Percentiles rank a stretch among this genome's conserved stretches.
Evolutionary conservation across 2,113 vertebrate genomes (phyloP).

Genomic region (Bubo blakistoni): DNA sequence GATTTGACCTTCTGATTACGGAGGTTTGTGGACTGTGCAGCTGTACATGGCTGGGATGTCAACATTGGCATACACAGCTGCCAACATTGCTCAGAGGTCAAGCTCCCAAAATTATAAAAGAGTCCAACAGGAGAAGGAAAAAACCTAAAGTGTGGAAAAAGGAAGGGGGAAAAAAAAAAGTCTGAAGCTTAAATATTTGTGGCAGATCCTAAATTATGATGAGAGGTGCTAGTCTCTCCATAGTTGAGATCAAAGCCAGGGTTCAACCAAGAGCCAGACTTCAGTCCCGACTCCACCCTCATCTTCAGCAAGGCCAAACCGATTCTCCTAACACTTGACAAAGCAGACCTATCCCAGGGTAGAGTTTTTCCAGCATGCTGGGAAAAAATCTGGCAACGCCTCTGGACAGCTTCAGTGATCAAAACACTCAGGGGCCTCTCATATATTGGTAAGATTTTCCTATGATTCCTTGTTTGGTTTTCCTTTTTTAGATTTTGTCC

Average conservation of each 20-base stretch:
- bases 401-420: neutral
- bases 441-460: slow-evolving; percentile 41
- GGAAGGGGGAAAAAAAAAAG: fast-evolving
- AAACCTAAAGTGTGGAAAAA: neutral
- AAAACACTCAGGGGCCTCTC: neutral
- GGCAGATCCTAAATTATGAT: neutral
- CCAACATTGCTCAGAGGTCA: slow-evolving; percentile 45
- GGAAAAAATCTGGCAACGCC: neutral
- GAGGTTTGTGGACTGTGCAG: neutral
- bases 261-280: neutral
- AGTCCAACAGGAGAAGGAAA: neutral
- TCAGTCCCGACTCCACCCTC: slow-evolving; percentile 13
- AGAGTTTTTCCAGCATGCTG: neutral
- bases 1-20: neutral
- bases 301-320: neutral
- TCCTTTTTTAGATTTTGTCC: slow-evolving; percentile 19
- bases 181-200: neutral
- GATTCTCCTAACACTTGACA: neutral
- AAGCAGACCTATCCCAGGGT: neutral
- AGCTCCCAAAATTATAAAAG: neutral
- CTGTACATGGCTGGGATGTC: neutral
- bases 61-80: neutral
- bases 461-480: neutral
- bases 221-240: neutral
- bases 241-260: neutral